Evolutionary conservation across 2,797 vertebrate species (phyloP), one percentile per base, ranked within the genome.

Genomic region (Cynopterus sphinx): DNA sequence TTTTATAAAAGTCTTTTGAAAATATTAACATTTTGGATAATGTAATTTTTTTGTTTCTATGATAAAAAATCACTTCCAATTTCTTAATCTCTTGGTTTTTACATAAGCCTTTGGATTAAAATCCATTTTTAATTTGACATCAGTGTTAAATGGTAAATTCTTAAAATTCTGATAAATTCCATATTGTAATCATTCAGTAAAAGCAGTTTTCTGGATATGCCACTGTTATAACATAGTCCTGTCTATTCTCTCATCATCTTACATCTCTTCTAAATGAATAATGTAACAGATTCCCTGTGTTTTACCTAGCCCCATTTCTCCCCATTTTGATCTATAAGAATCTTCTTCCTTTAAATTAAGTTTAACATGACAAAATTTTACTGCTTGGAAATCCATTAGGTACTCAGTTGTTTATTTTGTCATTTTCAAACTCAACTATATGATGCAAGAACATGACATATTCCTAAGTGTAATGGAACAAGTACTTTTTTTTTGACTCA

Each of bases 1-100:
- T 93, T 78, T 91, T 87, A 61, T 65, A 77, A 74, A 70, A 49
- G 26, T 68, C 53, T 9, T 73, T 88, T 71, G 65, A 78, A 85
- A 89, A 78, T 70, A 53, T 74, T 87, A 87, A 74, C 36, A 5
- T 75, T 77, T 74, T 91, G 70, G 15, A 22, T 70, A 91, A 41
- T 46, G 16, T 59, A 78, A 67, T 55, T 24, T 73, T 83, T 55
- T 49, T 73, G 57, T 79, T 90, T 71, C 39, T 59, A 3, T 71
- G 53, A 26, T 33, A 6, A 49, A 36, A 79, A 57, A 28, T 55
- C 53, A 67, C 73, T 87, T 77, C 9, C 13, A 1, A 55, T 87
- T 82, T 91, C 53, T 93, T 57, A 61, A 79, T 28, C 5, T 63
- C 1, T 75, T 75, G 17, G 79, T 26, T 57, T 36, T 31, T 39